Percentiles rank a stretch among this genome's conserved stretches.
These are phyloP conservation scores for Papilio polyxenes DNA, from an alignment of 1,140 invertebrate species.

Conservation along the genomic window DNA sequence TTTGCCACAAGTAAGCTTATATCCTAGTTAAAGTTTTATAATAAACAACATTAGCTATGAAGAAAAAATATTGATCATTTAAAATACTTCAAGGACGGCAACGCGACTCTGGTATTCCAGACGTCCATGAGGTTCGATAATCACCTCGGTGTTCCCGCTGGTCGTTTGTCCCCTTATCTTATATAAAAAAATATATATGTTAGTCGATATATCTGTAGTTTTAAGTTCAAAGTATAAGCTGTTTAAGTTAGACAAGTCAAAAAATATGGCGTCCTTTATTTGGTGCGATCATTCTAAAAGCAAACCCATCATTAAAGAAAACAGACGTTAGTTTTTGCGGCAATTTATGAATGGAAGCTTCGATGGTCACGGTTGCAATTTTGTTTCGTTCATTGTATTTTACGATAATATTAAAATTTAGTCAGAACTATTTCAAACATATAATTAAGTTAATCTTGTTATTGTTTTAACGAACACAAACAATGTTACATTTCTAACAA, in stretches of 20 bases:
- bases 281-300: conserved; percentile 51
- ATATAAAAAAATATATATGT: too few relatives aligned
- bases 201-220: neutral
- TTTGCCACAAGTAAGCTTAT: too few relatives aligned
- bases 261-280: conserved; percentile 67
- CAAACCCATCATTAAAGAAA: conserved; percentile 69
- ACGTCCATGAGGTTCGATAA: too few relatives aligned
- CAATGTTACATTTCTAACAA: neutral
- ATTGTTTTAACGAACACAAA: neutral
- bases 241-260: conserved; percentile 70
- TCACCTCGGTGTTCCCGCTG: too few relatives aligned
- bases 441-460: conserved; percentile 18
- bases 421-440: conserved; percentile 20
- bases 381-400: conserved; percentile 58
- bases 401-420: conserved; percentile 51
- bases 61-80: too few relatives aligned
- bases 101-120: too few relatives aligned
- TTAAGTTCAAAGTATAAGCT: conserved; percentile 59
- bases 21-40: too few relatives aligned
- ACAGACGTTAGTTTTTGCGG: conserved; percentile 66
- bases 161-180: too few relatives aligned
- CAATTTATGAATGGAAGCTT: conserved; percentile 65
- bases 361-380: conserved; percentile 64
- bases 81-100: too few relatives aligned
- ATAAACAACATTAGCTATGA: too few relatives aligned